These are phyloP conservation scores for Pilophorus perplexus DNA, from an alignment of 2,888 invertebrate genomes.

Conservation along the genomic window DNA sequence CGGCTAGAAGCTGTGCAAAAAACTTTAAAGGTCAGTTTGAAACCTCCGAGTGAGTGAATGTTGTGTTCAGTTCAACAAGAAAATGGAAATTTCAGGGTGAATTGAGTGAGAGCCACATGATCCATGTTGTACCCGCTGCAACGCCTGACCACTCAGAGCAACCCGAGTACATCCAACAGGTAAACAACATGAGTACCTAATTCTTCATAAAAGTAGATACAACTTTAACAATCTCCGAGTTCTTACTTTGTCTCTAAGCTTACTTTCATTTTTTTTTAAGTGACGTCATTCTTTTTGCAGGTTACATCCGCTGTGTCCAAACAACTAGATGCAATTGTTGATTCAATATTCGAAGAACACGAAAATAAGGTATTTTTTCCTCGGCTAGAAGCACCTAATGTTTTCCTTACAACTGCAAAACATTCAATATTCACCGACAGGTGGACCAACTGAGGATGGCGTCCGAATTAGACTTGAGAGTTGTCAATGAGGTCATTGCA, in stretches of 20 bases:
- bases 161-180: slow-evolving; percentile 62
- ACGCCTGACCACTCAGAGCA: slow-evolving; percentile 58
- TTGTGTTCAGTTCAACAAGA: no score
- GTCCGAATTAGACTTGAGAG: slow-evolving; percentile 17
- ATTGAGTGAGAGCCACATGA: slow-evolving; percentile 70
- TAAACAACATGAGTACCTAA: no score
- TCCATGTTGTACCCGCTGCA: slow-evolving; percentile 55
- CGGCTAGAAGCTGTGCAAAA: slow-evolving; percentile 68
- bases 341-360: slow-evolving; percentile 65
- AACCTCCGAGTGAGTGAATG: no score
- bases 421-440: neutral
- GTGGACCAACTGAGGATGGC: slow-evolving; percentile 26
- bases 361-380: slow-evolving; percentile 17
- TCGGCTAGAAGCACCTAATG: neutral
- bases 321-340: slow-evolving; percentile 66
- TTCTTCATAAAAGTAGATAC: no score
- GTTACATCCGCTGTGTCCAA: slow-evolving; percentile 56
- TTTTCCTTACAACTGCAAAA: neutral
- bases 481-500: neutral
- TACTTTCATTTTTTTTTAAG: no score
- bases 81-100: slow-evolving; percentile 62
- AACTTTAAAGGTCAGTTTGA: slow-evolving; percentile 63
- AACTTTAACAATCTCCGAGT: no score
- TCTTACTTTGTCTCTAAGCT: no score
- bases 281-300: no score